A percentile compares a stretch with the other conserved stretches of the same genome.
phyloP scores from a whole-genome alignment of 2,797 vertebrate genomes.

The Sebastes reedi region DNA sequence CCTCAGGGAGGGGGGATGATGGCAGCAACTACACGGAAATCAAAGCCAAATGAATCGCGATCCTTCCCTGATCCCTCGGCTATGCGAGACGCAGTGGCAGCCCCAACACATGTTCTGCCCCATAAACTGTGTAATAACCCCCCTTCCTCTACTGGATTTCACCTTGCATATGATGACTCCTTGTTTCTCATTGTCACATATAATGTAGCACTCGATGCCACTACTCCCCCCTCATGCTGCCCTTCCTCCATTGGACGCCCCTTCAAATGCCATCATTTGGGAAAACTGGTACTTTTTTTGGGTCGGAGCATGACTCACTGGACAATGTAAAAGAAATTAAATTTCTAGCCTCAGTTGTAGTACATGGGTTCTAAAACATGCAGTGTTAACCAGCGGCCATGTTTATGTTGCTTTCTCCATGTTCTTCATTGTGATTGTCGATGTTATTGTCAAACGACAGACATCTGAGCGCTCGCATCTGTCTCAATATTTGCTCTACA shows the following conservation, averaged over 20 bases:
- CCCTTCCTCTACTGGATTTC: slow-evolving; percentile 42
- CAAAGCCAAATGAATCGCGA: slow-evolving; percentile 87
- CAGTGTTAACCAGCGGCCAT: slow-evolving; percentile 19
- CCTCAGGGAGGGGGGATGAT: slow-evolving; percentile 82
- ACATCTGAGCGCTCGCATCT: slow-evolving; percentile 2
- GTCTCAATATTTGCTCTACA: slow-evolving; percentile 21
- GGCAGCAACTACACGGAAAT: slow-evolving; percentile 85
- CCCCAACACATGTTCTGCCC: slow-evolving; percentile 38
- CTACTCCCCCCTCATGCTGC: slow-evolving; percentile 14
- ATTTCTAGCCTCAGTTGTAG: slow-evolving; percentile 33
- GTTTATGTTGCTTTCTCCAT: slow-evolving; percentile 46
- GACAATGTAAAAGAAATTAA: slow-evolving; percentile 58
- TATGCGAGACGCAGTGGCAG: slow-evolving; percentile 78
- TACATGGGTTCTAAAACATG: slow-evolving; percentile 33
- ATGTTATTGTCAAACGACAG: slow-evolving; percentile 5
- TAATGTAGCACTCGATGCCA: slow-evolving; percentile 31
- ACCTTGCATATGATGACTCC: slow-evolving; percentile 41
- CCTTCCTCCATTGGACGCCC: slow-evolving; percentile 36
- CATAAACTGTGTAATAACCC: slow-evolving; percentile 50
- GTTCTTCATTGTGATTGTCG: slow-evolving; percentile 18
- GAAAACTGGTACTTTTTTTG: slow-evolving; percentile 51
- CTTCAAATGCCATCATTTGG: slow-evolving; percentile 31
- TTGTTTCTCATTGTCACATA: slow-evolving; percentile 39
- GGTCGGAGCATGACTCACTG: slow-evolving; percentile 43
- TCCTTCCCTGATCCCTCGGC: slow-evolving; percentile 86